phyloP scores from a whole-genome alignment of 2,888 invertebrate species.

The Mesorhabditis sp. region DNA sequence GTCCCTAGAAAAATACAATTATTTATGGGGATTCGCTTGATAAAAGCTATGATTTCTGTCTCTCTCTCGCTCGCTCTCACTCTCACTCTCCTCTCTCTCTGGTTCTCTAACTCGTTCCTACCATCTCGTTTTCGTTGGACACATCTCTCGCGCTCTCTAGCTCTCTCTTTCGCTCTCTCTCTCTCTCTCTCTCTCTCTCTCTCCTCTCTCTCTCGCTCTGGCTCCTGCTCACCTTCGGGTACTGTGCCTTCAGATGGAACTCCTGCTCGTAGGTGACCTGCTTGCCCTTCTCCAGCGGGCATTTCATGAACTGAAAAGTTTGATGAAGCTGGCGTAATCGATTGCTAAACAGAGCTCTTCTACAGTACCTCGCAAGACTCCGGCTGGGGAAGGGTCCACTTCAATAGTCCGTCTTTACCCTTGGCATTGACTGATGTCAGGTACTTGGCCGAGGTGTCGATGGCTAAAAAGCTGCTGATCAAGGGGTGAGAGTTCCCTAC shows the following conservation, averaged over 20 bases:
- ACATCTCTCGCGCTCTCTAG: no score
- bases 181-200: no score
- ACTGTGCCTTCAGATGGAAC: neutral
- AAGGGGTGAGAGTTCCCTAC: no score
- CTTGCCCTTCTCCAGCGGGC: neutral
- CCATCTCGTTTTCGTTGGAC: no score
- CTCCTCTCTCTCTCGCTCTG: no score
- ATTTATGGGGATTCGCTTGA: no score
- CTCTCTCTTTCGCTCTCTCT: no score
- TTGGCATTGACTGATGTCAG: neutral
- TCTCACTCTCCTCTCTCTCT: no score
- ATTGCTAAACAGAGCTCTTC: neutral
- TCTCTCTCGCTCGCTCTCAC: no score
- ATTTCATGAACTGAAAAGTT: neutral
- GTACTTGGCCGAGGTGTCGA: neutral
- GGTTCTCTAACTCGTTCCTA: no score
- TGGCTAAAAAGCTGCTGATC: neutral
- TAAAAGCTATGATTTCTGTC: no score
- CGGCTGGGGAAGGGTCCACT: neutral
- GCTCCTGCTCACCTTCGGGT: neutral
- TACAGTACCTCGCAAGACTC: neutral
- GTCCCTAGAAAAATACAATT: neutral
- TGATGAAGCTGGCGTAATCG: neutral
- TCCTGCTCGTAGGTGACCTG: neutral
- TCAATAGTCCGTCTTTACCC: neutral